Conservation (phyloP, 2,888 invertebrate genomes). For the Tryphoninae sp. region DNA sequence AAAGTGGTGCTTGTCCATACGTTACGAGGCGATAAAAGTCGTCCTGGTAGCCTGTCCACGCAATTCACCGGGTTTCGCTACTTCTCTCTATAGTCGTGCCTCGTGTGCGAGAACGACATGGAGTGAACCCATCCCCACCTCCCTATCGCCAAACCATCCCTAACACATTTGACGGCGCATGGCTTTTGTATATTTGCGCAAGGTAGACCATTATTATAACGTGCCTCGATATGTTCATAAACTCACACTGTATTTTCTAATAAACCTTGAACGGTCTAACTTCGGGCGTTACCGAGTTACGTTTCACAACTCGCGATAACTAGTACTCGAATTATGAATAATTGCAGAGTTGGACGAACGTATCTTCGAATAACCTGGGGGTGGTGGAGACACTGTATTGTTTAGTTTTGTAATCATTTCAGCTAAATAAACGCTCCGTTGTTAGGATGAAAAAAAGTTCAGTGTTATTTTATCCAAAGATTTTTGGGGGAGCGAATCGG, state of each 20-base stretch:
- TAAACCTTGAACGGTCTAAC: not conserved
- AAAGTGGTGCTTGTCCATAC: slow-evolving; percentile 62
- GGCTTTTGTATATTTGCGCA: slow-evolving; percentile 14
- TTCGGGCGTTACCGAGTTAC: not conserved
- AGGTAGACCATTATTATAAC: slow-evolving; percentile 15
- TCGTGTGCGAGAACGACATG: slow-evolving; percentile 20
- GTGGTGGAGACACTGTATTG: too few relatives aligned
- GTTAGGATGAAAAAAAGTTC: too few relatives aligned
- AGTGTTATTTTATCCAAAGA: too few relatives aligned
- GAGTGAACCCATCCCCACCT: slow-evolving; percentile 3
- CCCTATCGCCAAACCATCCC: slow-evolving; percentile 3
- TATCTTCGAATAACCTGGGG: too few relatives aligned
- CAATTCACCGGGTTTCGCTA: slow-evolving; percentile 35
- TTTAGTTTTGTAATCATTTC: too few relatives aligned
- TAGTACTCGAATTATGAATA: not conserved
- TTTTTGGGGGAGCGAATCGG: not conserved
- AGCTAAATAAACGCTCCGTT: too few relatives aligned
- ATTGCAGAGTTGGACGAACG: too few relatives aligned
- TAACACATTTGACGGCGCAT: slow-evolving; percentile 27
- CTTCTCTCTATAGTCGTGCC: slow-evolving; percentile 1
- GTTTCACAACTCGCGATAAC: not conserved
- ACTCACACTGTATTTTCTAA: not conserved
- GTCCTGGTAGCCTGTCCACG: slow-evolving; percentile 44
- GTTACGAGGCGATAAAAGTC: slow-evolving; percentile 62
- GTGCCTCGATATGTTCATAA: slow-evolving; percentile 12